Evolutionary conservation across 2,888 invertebrate species (phyloP).

Genomic region (Osedax frankpressi): DNA sequence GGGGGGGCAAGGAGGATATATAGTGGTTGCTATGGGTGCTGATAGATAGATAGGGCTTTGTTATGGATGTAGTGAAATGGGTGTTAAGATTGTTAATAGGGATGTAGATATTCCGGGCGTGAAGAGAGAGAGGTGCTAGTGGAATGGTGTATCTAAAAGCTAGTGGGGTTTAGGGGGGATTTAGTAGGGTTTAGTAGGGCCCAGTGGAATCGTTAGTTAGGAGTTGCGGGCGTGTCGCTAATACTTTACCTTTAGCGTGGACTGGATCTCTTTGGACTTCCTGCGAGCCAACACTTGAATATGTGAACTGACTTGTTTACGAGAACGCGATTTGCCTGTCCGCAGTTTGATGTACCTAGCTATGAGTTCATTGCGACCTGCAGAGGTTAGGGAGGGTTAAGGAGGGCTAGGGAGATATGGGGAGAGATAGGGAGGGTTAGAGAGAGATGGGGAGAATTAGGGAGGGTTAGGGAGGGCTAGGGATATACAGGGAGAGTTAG

Average conservation of each 20-base stretch:
- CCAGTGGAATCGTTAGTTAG: too few relatives aligned
- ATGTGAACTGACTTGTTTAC: slow-evolving; percentile 99
- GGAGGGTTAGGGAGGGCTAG: background rate
- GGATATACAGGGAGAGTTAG: background rate
- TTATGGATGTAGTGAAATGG: too few relatives aligned
- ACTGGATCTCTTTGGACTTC: slow-evolving; percentile 70
- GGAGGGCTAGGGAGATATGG: background rate
- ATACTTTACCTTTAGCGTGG: background rate
- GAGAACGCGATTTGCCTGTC: slow-evolving; percentile 96
- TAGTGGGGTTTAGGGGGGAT: too few relatives aligned
- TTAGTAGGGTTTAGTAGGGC: too few relatives aligned
- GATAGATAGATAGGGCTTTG: too few relatives aligned
- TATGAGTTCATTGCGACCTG: slow-evolving; percentile 95
- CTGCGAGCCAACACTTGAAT: slow-evolving; percentile 98
- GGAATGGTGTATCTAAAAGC: too few relatives aligned
- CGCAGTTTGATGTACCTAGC: slow-evolving; percentile 98
- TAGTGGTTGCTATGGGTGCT: too few relatives aligned
- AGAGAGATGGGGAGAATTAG: background rate
- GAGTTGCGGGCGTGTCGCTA: too few relatives aligned
- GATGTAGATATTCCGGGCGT: too few relatives aligned
- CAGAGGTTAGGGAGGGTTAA: background rate
- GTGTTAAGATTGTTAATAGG: too few relatives aligned
- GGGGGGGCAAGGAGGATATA: too few relatives aligned
- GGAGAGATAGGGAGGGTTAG: background rate
- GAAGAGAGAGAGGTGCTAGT: too few relatives aligned